Evolutionary conservation across 2,797 vertebrate species (phyloP).

Genomic region (Artibeus jamaicensis): DNA sequence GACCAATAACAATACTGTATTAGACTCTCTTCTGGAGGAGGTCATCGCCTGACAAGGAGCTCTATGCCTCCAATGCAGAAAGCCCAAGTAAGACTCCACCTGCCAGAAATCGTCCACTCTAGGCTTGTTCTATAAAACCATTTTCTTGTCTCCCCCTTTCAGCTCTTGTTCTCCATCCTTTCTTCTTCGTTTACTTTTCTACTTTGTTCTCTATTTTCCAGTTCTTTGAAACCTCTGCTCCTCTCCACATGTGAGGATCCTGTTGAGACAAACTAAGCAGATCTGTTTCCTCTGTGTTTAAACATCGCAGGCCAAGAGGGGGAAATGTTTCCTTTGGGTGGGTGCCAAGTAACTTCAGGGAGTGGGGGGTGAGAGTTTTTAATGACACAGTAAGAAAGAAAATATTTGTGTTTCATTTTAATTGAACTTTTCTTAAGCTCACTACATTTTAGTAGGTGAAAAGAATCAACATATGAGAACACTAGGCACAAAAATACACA

Average conservation of each 20-base stretch:
- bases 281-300: slow-evolving; percentile 61
- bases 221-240: slow-evolving; percentile 42
- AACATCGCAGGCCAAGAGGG: not conserved
- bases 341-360: slow-evolving; percentile 43
- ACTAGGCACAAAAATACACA: slow-evolving; percentile 38
- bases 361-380: slow-evolving; percentile 22
- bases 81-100: not conserved
- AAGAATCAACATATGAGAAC: slow-evolving; percentile 50
- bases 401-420: slow-evolving; percentile 72
- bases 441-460: slow-evolving; percentile 62
- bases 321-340: slow-evolving; percentile 63
- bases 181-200: not conserved
- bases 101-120: not conserved
- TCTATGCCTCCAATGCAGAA: not conserved
- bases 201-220: not conserved
- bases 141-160: not conserved
- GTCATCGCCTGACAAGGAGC: not conserved
- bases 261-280: slow-evolving; percentile 65
- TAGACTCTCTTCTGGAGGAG: not conserved
- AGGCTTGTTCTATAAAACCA: not conserved
- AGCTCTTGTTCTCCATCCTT: not conserved
- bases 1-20: not conserved
- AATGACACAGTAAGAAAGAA: slow-evolving; percentile 67
- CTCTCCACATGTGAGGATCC: slow-evolving; percentile 46
- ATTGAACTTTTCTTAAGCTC: slow-evolving; percentile 73